phyloP scores from a whole-genome alignment of 2,888 invertebrate genomes.

The Asteroscopus sphinx region DNA sequence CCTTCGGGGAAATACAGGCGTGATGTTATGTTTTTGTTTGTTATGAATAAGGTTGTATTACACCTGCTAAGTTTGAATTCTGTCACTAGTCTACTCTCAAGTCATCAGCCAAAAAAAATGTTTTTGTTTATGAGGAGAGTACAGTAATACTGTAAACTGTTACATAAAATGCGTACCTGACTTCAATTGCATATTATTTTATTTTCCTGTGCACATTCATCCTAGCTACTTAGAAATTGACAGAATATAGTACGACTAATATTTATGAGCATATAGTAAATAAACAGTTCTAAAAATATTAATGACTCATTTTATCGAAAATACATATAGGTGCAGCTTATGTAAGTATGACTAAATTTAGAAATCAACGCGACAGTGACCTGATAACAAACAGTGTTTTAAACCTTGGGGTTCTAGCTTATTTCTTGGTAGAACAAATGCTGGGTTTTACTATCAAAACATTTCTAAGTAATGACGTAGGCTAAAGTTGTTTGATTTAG shows the following conservation, averaged over 20 bases:
- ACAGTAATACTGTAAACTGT: too few relatives aligned
- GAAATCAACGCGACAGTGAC: constrained; percentile 8
- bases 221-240: constrained; percentile 30
- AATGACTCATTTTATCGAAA: constrained; percentile 27
- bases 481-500: not conserved
- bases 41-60: too few relatives aligned
- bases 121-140: too few relatives aligned
- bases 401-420: not conserved
- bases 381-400: not conserved
- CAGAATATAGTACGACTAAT: constrained; percentile 19
- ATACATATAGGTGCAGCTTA: constrained; percentile 21
- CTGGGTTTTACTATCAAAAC: constrained; percentile 1
- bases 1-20: too few relatives aligned
- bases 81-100: too few relatives aligned
- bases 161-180: constrained; percentile 7
- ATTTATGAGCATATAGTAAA: constrained; percentile 16
- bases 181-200: constrained; percentile 32
- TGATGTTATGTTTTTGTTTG: too few relatives aligned
- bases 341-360: constrained; percentile 29
- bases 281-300: constrained; percentile 43
- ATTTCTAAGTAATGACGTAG: constrained; percentile 16
- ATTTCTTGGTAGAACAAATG: constrained; percentile 10
- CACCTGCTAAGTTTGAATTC: too few relatives aligned
- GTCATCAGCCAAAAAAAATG: too few relatives aligned
- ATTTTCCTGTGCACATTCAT: constrained; percentile 40